Evolutionary conservation across 2,888 invertebrate genomes (phyloP).

Genomic region (Anodontia alba): DNA sequence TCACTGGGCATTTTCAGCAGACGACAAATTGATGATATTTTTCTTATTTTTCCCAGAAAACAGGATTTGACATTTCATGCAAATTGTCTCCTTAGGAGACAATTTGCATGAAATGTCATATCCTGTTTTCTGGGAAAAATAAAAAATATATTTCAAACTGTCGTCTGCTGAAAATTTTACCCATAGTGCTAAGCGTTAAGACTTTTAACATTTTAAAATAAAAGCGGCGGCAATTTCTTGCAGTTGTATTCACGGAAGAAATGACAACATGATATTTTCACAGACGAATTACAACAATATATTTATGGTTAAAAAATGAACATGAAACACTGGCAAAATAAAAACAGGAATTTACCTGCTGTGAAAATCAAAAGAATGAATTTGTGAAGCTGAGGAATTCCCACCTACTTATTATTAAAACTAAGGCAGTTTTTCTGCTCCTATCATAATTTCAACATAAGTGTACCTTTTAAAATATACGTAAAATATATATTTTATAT

Average conservation of each 20-base stretch:
- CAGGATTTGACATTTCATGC: too few species aligned
- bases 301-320: conserved; percentile 9
- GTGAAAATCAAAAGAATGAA: conserved; percentile 3
- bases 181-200: too few species aligned
- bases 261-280: background rate
- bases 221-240: too few species aligned
- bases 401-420: conserved; percentile 13
- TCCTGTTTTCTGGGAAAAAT: too few species aligned
- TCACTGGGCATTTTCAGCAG: too few species aligned
- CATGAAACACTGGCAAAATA: conserved; percentile 1
- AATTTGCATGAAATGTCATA: too few species aligned
- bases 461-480: conserved; percentile 32
- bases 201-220: too few species aligned
- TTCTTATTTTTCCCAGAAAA: too few species aligned
- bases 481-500: conserved; percentile 49
- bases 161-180: too few species aligned
- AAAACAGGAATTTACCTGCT: conserved; percentile 16
- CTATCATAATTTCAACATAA: conserved; percentile 32
- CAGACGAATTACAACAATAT: background rate
- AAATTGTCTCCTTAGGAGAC: too few species aligned
- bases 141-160: too few species aligned
- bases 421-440: background rate
- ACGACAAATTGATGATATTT: too few species aligned
- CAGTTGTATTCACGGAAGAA: background rate
- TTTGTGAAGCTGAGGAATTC: conserved; percentile 1